These are phyloP conservation scores for Lytechinus variegatus DNA, from an alignment of 35 echinoderm and acorn worm species.

Conservation along the genomic window DNA sequence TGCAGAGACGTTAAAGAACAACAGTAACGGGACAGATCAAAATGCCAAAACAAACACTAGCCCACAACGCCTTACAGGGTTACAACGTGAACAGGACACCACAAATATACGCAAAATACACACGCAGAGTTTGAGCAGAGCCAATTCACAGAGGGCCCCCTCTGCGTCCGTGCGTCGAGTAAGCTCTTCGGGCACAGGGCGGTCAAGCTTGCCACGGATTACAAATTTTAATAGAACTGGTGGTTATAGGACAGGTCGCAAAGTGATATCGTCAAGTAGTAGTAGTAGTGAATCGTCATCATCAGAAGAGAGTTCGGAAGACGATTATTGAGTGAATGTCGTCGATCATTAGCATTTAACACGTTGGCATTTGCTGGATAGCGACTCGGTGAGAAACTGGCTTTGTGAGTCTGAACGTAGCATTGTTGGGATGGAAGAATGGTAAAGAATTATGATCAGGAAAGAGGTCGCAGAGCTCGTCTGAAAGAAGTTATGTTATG, in stretches of 20 bases:
- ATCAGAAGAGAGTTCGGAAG: neutral
- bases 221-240: neutral
- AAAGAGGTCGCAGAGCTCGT: too few relatives aligned
- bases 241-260: neutral
- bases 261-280: neutral
- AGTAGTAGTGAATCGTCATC: neutral
- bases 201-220: neutral
- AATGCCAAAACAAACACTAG: slow-evolving; percentile 15
- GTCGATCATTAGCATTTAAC: neutral
- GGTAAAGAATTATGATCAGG: too few relatives aligned
- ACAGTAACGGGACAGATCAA: neutral
- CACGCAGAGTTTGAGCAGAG: neutral
- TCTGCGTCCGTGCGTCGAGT: neutral
- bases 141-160: neutral
- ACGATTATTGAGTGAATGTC: neutral
- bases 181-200: neutral
- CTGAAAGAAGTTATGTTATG: too few relatives aligned
- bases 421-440: too few relatives aligned
- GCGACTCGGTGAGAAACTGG: neutral
- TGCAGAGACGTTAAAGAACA: neutral
- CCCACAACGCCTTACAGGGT: slow-evolving; percentile 4
- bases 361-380: neutral
- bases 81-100: slow-evolving; percentile 26
- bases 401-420: neutral
- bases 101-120: slow-evolving; percentile 16